A percentile compares a stretch with the other conserved stretches of the same genome.
These are phyloP conservation scores for Oryzias javanicus DNA, from an alignment of 2,113 vertebrate species.

Conservation along the genomic window DNA sequence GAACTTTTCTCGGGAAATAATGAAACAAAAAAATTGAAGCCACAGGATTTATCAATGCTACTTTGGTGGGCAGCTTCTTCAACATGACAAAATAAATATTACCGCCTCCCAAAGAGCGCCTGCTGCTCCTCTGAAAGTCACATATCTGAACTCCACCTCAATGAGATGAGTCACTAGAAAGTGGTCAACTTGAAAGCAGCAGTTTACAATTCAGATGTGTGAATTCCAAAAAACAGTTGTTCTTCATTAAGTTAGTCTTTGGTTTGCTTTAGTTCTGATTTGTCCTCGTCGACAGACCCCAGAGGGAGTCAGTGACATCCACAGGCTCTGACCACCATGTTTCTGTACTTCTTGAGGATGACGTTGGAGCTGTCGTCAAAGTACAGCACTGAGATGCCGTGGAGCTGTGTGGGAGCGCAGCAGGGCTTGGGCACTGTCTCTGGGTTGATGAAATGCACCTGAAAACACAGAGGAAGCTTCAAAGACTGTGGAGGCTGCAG, in stretches of 20 bases:
- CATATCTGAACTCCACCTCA: constrained; percentile 14
- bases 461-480: constrained; percentile 15
- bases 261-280: constrained; percentile 4
- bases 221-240: no score
- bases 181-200: constrained; percentile 1
- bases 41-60: no score
- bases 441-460: constrained; percentile 98
- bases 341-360: constrained; percentile 96
- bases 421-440: constrained; percentile 94
- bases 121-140: no score
- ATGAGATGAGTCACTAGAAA: constrained; percentile 17
- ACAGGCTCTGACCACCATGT: constrained; percentile 96
- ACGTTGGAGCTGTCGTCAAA: constrained; percentile 98
- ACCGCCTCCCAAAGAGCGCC: no score
- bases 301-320: constrained; percentile 86
- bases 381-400: constrained; percentile 96
- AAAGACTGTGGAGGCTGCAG: neutral
- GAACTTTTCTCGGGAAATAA: no score
- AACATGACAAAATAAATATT: no score
- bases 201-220: no score
- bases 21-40: no score
- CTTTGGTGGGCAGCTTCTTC: no score
- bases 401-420: constrained; percentile 95
- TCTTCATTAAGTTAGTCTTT: neutral
- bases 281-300: neutral